phyloP scores from a whole-genome alignment of 2,797 vertebrate genomes.

The Ptychadena robeensis region DNA sequence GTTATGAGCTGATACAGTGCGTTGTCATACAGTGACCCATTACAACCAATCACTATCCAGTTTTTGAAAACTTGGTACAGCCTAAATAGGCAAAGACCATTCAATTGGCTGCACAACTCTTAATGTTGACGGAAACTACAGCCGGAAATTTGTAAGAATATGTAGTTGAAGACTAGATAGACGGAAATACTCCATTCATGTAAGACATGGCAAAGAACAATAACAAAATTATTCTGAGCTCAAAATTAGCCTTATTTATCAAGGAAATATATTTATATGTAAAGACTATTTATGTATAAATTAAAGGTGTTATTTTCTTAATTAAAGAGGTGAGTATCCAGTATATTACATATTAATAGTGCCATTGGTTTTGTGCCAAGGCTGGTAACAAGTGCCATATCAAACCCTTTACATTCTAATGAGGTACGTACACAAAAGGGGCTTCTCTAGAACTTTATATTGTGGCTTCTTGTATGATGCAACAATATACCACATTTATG shows the following conservation, averaged over 20 bases:
- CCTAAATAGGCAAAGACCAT: background rate
- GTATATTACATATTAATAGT: too few relatives aligned
- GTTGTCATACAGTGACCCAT: background rate
- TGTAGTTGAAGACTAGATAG: background rate
- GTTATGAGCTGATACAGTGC: background rate
- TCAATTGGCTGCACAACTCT: background rate
- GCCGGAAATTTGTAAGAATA: background rate
- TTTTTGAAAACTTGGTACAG: background rate
- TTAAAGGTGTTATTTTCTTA: background rate
- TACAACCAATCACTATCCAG: background rate
- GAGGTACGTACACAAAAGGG: too few relatives aligned
- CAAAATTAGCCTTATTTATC: background rate
- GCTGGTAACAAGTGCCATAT: too few relatives aligned
- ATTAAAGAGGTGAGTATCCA: background rate
- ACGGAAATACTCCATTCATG: background rate
- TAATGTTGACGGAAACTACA: background rate
- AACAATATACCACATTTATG: background rate
- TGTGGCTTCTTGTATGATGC: background rate
- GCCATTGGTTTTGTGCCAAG: too few relatives aligned
- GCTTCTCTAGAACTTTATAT: background rate
- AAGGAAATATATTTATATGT: background rate
- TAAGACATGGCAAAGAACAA: background rate
- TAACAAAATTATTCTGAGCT: background rate
- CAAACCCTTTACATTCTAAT: too few relatives aligned
- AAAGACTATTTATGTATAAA: background rate